A percentile compares a stretch with the other conserved stretches of the same genome.
Conservation (phyloP, 2,113 vertebrate species). For the Urocynchramus pylzowi region DNA sequence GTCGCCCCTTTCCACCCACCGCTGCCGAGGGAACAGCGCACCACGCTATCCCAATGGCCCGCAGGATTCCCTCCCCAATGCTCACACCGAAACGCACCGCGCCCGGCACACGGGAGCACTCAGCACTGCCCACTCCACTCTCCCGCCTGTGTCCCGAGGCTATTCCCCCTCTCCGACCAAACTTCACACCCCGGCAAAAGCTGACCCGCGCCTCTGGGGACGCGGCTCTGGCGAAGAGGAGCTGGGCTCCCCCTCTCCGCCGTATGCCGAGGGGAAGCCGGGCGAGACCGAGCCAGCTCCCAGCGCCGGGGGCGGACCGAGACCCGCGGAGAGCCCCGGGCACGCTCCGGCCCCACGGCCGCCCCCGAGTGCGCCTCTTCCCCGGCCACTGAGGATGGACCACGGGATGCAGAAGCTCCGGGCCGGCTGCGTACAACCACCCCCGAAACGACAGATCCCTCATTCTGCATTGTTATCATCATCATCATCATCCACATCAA, state of each 20-base stretch:
- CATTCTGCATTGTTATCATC: accelerated
- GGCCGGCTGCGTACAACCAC: background rate
- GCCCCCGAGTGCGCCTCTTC: background rate
- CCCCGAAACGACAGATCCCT: background rate
- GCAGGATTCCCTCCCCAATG: background rate
- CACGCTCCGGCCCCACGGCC: background rate
- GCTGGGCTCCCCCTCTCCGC: background rate
- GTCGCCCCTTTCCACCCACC: background rate
- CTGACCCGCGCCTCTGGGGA: background rate
- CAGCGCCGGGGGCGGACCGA: too few relatives aligned
- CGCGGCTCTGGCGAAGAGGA: background rate
- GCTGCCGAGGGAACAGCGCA: background rate
- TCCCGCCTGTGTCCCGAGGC: background rate
- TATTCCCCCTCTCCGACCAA: background rate
- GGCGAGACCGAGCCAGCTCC: background rate
- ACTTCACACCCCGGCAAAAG: background rate
- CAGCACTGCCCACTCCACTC: background rate
- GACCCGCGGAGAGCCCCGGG: background rate
- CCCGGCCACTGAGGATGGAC: background rate
- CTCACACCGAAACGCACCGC: accelerated
- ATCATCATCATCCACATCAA: background rate
- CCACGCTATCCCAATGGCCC: accelerated
- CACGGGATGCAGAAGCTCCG: background rate
- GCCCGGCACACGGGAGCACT: accelerated
- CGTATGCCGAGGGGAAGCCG: background rate